Conservation (phyloP, 1,140 invertebrate genomes). For the Drosophila miranda region DNA sequence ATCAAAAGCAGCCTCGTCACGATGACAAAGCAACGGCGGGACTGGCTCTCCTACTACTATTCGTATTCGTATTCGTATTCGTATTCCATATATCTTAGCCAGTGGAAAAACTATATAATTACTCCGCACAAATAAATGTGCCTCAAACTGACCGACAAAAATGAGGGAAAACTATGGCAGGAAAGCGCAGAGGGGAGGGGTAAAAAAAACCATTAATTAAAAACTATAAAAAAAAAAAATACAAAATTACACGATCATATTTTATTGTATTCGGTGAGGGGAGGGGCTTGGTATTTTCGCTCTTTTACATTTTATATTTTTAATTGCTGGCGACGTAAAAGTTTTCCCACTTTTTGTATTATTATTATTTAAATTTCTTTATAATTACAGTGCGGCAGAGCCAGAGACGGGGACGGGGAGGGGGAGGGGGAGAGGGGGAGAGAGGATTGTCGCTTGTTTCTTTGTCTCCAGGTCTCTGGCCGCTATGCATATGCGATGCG, state of each 20-base stretch:
- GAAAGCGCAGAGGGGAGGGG: slow-evolving; percentile 10
- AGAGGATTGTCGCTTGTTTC: slow-evolving; percentile 51
- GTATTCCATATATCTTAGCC: slow-evolving; percentile 23
- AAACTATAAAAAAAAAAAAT: slow-evolving; percentile 59
- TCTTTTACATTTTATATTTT: slow-evolving; percentile 57
- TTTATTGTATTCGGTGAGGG: slow-evolving; percentile 31
- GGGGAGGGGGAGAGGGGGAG: no score
- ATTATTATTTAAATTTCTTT: slow-evolving; percentile 74
- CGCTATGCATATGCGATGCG: slow-evolving; percentile 59
- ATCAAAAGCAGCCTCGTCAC: slow-evolving; percentile 10
- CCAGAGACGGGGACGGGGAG: no score
- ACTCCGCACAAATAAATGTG: slow-evolving; percentile 37
- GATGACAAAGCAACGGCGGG: slow-evolving; percentile 25
- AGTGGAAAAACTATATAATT: slow-evolving; percentile 38
- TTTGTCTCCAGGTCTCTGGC: slow-evolving; percentile 32
- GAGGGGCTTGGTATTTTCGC: slow-evolving; percentile 1
- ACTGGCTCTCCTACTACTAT: slow-evolving; percentile 1
- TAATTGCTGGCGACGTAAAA: slow-evolving; percentile 53
- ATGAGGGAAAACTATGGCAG: slow-evolving; percentile 36
- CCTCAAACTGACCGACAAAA: slow-evolving; percentile 44
- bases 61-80: no score
- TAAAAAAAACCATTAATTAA: slow-evolving; percentile 76
- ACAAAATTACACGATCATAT: slow-evolving; percentile 58
- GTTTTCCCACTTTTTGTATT: slow-evolving; percentile 57
- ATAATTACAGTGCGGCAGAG: slow-evolving; percentile 40